A percentile compares a stretch with the other conserved stretches of the same genome.
These are phyloP conservation scores for Toxonevra muliebris DNA, from an alignment of 2,888 invertebrate species.

Conservation along the genomic window DNA sequence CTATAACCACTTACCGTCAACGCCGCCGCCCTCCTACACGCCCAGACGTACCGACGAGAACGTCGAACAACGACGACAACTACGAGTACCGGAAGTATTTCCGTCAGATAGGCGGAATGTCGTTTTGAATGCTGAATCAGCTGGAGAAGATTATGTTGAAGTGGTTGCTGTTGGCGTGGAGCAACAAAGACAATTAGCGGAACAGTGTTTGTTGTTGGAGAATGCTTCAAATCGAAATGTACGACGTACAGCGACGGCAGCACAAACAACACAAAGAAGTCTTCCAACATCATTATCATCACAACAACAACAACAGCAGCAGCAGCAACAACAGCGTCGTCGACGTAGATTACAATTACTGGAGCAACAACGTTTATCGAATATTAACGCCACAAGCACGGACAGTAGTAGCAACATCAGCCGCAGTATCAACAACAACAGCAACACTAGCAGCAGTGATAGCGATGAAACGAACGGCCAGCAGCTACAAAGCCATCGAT, in stretches of 20 bases:
- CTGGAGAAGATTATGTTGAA: conserved; percentile 15
- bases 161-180: conserved; percentile 6
- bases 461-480: conserved; percentile 33
- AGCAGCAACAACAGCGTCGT: conserved; percentile 45
- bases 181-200: conserved; percentile 17
- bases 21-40: conserved; percentile 61
- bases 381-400: conserved; percentile 46
- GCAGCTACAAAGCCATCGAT: neutral
- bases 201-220: conserved; percentile 9
- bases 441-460: conserved; percentile 30
- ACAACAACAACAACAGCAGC: conserved; percentile 35
- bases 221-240: conserved; percentile 29
- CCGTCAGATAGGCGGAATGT: conserved; percentile 27
- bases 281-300: neutral
- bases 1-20: conserved; percentile 53
- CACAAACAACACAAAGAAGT: conserved; percentile 29
- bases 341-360: conserved; percentile 47
- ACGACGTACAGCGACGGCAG: conserved; percentile 24
- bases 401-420: conserved; percentile 41
- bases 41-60: conserved; percentile 36
- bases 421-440: conserved; percentile 20
- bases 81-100: conserved; percentile 12
- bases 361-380: conserved; percentile 39
- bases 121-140: neutral
- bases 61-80: neutral